Conservation (phyloP, 2,113 vertebrate genomes). For the Antennarius striatus region DNA sequence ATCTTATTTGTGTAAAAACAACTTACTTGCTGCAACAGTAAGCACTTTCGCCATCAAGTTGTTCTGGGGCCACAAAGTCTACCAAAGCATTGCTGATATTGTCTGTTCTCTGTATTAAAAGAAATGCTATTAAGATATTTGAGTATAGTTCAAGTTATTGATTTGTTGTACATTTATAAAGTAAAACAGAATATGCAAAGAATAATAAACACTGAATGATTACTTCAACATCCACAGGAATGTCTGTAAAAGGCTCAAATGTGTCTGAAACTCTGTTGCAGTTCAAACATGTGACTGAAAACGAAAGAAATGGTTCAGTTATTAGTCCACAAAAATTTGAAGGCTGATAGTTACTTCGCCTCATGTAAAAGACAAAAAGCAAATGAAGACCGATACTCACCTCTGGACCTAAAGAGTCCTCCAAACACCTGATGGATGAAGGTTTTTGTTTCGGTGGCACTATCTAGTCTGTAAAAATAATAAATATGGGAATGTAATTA, state of each 20-base stretch:
- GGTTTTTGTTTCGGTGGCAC: not conserved
- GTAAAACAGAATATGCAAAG: not conserved
- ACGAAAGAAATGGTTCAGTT: not conserved
- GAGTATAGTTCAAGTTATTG: too few species aligned
- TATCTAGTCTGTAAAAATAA: not conserved
- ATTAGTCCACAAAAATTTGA: not conserved
- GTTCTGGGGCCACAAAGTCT: not conserved
- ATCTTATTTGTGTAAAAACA: too few species aligned
- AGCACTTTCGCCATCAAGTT: not conserved
- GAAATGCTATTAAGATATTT: too few species aligned
- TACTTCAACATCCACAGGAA: not conserved
- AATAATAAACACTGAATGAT: not conserved
- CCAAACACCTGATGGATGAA: not conserved
- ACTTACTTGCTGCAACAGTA: not conserved
- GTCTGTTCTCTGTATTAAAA: not conserved
- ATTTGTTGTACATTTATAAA: too few species aligned
- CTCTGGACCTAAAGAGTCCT: not conserved
- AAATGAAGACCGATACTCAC: not conserved
- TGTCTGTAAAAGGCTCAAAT: not conserved
- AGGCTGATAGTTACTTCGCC: too few species aligned
- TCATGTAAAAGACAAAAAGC: not conserved
- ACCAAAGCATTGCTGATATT: not conserved
- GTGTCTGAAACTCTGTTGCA: not conserved
- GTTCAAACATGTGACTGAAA: not conserved
- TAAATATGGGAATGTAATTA: too few species aligned